Conservation (phyloP, 2,888 invertebrate genomes). For the Byasa hedistus region DNA sequence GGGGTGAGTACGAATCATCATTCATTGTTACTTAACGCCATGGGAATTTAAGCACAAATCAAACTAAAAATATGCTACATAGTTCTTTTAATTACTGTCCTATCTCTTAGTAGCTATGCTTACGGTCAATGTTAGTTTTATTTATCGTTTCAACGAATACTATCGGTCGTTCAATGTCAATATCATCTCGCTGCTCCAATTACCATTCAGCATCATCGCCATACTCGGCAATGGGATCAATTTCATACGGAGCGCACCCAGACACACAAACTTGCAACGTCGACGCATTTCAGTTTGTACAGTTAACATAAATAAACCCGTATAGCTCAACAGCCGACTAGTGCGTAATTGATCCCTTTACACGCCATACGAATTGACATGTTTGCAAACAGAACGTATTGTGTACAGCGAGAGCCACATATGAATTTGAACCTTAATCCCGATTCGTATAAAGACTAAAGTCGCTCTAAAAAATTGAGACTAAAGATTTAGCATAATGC, state of each 20-base stretch:
- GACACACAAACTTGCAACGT: conserved; percentile 33
- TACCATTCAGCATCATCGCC: conserved; percentile 11
- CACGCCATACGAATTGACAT: conserved; percentile 39
- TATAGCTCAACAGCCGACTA: conserved; percentile 47
- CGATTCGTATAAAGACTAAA: neutral
- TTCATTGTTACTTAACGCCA: no score
- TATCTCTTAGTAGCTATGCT: no score
- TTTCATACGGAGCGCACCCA: conserved; percentile 12
- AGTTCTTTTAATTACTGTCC: no score
- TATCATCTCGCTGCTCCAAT: conserved; percentile 7
- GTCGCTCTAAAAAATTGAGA: neutral
- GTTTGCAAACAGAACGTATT: conserved; percentile 18
- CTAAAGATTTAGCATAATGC: no score
- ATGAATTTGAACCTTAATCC: conserved; percentile 1
- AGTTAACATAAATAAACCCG: conserved; percentile 48
- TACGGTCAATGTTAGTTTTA: no score
- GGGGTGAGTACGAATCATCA: no score
- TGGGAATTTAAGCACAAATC: no score
- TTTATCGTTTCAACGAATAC: neutral
- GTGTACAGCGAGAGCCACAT: conserved; percentile 10
- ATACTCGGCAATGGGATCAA: conserved; percentile 17
- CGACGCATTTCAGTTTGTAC: conserved; percentile 45
- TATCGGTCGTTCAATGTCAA: neutral
- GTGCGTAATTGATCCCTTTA: conserved; percentile 54
- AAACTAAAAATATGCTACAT: no score